A percentile compares a stretch with the other conserved stretches of the same genome.
Evolutionary conservation across 2,113 vertebrate species (phyloP).

Genomic region (Cavia aperea): DNA sequence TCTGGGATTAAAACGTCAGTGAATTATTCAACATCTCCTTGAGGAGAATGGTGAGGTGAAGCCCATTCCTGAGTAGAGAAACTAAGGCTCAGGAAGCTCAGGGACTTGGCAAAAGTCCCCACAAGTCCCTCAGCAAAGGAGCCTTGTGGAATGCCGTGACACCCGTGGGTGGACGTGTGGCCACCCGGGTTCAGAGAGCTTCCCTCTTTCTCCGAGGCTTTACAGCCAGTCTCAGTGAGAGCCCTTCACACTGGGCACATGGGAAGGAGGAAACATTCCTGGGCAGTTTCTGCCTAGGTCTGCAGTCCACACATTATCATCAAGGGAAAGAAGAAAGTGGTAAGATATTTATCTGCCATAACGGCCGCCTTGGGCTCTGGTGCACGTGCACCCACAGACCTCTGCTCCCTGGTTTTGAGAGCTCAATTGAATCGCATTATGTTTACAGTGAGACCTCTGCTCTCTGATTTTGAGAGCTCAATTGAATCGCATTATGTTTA

Average conservation of each 20-base stretch:
- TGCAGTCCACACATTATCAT: background rate
- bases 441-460: conserved; percentile 55
- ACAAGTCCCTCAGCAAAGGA: background rate
- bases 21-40: conserved; percentile 19
- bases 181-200: background rate
- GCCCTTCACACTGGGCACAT: background rate
- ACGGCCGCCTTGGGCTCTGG: no score
- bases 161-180: background rate
- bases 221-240: background rate
- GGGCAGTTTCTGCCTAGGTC: background rate
- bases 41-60: background rate
- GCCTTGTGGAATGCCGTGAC: background rate
- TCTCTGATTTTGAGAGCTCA: conserved; percentile 24
- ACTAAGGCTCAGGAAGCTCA: conserved; percentile 20
- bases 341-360: no score
- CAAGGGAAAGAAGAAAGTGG: background rate
- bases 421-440: conserved; percentile 41
- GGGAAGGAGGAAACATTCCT: background rate
- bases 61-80: conserved; percentile 5
- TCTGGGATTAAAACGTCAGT: conserved; percentile 24
- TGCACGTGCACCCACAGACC: background rate
- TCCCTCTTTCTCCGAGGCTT: background rate
- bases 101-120: background rate
- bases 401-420: conserved; percentile 42
- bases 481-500: conserved; percentile 56